phyloP scores from a whole-genome alignment of 2,113 vertebrate species.

The Nothocercus julius region DNA sequence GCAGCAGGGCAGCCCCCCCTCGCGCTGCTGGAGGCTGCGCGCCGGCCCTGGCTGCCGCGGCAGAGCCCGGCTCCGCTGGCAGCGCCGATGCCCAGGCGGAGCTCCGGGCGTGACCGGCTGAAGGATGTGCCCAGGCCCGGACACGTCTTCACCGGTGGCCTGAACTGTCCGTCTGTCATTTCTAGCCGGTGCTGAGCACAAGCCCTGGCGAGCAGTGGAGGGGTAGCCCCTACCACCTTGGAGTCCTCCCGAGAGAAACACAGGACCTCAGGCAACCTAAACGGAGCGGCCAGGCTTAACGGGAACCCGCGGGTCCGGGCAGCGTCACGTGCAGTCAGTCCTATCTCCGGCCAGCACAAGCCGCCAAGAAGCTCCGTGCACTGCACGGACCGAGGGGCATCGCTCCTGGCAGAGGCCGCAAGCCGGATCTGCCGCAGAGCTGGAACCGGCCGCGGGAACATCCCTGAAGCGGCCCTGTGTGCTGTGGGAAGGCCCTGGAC shows the following conservation, averaged over 20 bases:
- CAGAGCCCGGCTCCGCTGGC: neutral
- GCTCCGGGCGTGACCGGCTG: neutral
- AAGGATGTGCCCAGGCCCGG: neutral
- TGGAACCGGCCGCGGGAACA: accelerated
- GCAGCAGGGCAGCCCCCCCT: neutral
- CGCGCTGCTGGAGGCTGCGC: accelerated
- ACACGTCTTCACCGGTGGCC: neutral
- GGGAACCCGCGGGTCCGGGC: neutral
- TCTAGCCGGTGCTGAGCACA: neutral
- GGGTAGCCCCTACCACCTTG: neutral
- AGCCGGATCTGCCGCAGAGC: neutral
- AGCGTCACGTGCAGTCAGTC: neutral
- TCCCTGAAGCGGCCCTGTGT: too few species aligned
- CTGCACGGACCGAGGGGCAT: neutral
- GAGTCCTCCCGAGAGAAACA: neutral
- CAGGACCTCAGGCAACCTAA: neutral
- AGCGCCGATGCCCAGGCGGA: accelerated
- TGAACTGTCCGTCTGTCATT: too few species aligned
- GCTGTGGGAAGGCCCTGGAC: too few species aligned
- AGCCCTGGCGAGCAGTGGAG: neutral
- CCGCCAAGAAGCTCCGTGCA: neutral
- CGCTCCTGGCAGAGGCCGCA: neutral
- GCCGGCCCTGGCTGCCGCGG: accelerated
- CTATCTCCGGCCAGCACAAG: neutral
- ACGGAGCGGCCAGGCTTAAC: neutral